phyloP scores from a whole-genome alignment of 2,888 invertebrate genomes.

The Macaria notata region DNA sequence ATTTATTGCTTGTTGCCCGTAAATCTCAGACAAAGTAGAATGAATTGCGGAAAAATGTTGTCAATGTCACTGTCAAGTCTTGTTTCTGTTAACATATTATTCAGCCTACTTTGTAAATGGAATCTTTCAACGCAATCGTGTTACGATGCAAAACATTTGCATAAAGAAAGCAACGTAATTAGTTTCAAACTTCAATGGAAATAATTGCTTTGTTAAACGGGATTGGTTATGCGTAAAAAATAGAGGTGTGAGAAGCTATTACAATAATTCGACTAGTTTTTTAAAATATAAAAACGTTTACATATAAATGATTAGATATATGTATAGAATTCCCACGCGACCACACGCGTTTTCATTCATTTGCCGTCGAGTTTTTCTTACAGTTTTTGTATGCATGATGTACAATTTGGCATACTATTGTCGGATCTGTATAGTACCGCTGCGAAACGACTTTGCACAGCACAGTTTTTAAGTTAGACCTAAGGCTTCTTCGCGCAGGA shows the following conservation, averaged over 20 bases:
- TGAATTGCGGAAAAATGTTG: too few species aligned
- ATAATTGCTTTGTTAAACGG: constrained; percentile 6
- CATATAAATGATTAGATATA: not conserved
- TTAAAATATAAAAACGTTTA: not conserved
- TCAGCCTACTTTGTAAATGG: too few species aligned
- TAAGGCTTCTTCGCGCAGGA: too few species aligned
- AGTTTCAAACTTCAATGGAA: constrained; percentile 6
- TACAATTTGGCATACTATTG: constrained; percentile 1
- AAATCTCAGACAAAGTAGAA: too few species aligned
- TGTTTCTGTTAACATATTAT: too few species aligned
- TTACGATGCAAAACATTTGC: constrained; percentile 3
- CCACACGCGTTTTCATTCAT: not conserved
- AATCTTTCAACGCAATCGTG: not conserved
- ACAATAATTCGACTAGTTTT: not conserved
- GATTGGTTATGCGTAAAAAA: not conserved
- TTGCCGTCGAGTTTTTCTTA: not conserved
- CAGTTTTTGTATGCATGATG: constrained; percentile 6
- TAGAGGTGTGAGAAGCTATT: constrained; percentile 1
- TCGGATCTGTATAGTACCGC: constrained; percentile 9
- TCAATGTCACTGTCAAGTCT: too few species aligned
- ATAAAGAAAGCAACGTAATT: constrained; percentile 13
- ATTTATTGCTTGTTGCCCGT: too few species aligned
- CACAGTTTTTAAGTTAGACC: constrained; percentile 5
- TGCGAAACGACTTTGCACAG: constrained; percentile 17
- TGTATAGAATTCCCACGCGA: too few species aligned